These are phyloP conservation scores for Mionectes olivaceus DNA, from an alignment of 2,797 vertebrate species.

Conservation along the genomic window DNA sequence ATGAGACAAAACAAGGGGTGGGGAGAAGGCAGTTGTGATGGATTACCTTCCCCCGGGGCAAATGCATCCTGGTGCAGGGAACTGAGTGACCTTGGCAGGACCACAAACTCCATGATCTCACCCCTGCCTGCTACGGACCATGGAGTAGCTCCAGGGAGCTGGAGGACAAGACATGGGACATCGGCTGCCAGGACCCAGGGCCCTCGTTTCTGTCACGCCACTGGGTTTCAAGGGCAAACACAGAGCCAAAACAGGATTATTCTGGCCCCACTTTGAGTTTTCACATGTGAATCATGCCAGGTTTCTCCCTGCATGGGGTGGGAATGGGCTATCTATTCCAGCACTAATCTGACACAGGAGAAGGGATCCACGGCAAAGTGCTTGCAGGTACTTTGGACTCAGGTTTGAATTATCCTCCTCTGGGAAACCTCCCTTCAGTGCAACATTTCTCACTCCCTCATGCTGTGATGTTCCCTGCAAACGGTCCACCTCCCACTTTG, in stretches of 20 bases:
- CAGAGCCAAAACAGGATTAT: neutral
- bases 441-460: neutral
- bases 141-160: neutral
- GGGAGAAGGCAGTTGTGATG: neutral
- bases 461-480: neutral
- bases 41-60: neutral
- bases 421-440: neutral
- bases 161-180: neutral
- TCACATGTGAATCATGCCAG: neutral
- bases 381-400: neutral
- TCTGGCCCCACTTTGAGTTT: neutral
- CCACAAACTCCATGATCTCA: neutral
- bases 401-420: neutral
- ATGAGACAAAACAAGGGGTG: neutral
- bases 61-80: neutral
- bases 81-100: neutral
- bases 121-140: rapidly evolving
- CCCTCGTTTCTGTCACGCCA: neutral
- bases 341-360: neutral
- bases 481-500: neutral
- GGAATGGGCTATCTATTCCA: neutral
- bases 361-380: rapidly evolving
- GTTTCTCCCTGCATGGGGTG: neutral
- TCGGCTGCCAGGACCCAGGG: neutral
- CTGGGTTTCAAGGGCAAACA: neutral